A percentile compares a stretch with the other conserved stretches of the same genome.
phyloP scores from a whole-genome alignment of 2,888 invertebrate genomes.

The Caradrina kadenii region DNA sequence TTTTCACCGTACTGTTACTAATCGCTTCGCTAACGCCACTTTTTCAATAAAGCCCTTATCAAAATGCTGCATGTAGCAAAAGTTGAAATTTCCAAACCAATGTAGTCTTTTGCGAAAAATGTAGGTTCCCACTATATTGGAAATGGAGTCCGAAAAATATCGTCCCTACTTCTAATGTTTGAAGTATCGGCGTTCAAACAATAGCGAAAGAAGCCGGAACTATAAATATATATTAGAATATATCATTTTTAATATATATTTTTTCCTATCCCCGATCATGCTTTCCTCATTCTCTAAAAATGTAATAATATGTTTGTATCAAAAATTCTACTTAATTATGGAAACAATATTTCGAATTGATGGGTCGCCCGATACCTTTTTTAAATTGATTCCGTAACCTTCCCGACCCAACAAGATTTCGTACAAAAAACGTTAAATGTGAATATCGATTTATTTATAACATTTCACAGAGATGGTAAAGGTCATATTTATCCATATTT shows the following conservation, averaged over 20 bases:
- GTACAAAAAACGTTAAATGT: conserved; percentile 36
- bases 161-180: not conserved
- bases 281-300: conserved; percentile 9
- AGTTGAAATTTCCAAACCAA: conserved; percentile 17
- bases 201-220: not conserved
- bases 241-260: not conserved
- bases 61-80: conserved; percentile 11
- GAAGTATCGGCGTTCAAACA: not conserved
- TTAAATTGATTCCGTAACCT: conserved; percentile 61
- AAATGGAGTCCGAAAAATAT: not conserved
- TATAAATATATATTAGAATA: too few relatives aligned
- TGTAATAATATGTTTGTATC: conserved; percentile 29
- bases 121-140: not conserved
- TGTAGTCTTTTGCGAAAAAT: not conserved
- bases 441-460: conserved; percentile 49
- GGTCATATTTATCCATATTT: conserved; percentile 32
- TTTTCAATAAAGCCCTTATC: not conserved
- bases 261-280: not conserved
- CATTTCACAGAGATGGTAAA: conserved; percentile 21
- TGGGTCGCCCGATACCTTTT: conserved; percentile 54
- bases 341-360: conserved; percentile 58
- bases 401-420: conserved; percentile 20
- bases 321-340: conserved; percentile 61
- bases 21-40: not conserved
- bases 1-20: not conserved